Evolutionary conservation across 2,797 vertebrate genomes (phyloP).

Genomic region (Sternarchorhynchus goeldii): DNA sequence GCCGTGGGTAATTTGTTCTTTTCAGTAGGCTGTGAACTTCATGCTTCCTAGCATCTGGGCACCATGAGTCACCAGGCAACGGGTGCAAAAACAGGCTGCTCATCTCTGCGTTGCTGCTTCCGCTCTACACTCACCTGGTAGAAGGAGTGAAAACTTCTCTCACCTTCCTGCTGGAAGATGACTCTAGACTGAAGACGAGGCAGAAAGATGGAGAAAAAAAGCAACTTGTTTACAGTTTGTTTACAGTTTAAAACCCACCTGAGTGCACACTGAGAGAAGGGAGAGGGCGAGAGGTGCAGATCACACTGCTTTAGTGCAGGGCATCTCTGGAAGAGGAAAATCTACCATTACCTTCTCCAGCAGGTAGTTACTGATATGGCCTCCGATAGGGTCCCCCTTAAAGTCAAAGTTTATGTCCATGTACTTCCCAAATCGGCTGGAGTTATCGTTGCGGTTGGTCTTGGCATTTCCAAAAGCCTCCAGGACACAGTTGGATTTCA

Average conservation of each 20-base stretch:
- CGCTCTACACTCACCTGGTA: conserved; percentile 84
- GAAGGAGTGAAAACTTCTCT: conserved; percentile 96
- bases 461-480: conserved; percentile 99
- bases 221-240: not conserved
- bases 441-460: conserved; percentile 98
- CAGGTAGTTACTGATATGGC: conserved; percentile 98
- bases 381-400: conserved; percentile 97
- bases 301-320: too few relatives aligned
- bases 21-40: conserved; percentile 25
- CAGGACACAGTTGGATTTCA: conserved; percentile 97
- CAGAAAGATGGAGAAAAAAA: not conserved
- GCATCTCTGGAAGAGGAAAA: too few relatives aligned
- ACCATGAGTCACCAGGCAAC: conserved; percentile 33
- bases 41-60: conserved; percentile 37
- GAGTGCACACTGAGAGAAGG: too few relatives aligned
- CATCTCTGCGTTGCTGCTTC: not conserved
- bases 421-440: conserved; percentile 97
- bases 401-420: conserved; percentile 99
- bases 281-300: too few relatives aligned
- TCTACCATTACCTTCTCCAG: conserved; percentile 87
- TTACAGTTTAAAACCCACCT: not conserved
- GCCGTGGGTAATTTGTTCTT: conserved; percentile 26
- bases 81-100: conserved; percentile 24
- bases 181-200: conserved; percentile 84
- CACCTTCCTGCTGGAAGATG: conserved; percentile 94